A percentile compares a stretch with the other conserved stretches of the same genome.
phyloP scores from a whole-genome alignment of 2,888 invertebrate species.

The Monoplex corrugatus region DNA sequence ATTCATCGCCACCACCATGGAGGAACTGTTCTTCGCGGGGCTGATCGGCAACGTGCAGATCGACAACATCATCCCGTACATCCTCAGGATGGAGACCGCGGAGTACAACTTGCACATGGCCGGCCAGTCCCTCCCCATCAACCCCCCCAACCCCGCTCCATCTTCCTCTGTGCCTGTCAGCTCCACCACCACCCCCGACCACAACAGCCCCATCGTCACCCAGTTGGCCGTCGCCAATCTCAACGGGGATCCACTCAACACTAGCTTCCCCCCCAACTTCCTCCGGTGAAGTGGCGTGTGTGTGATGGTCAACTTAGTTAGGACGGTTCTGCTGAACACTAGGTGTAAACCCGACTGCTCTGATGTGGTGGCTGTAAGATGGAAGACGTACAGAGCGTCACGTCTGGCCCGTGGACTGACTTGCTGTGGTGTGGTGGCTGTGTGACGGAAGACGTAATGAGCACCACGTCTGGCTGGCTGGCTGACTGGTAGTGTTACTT shows the following conservation, averaged over 20 bases:
- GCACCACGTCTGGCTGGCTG: not conserved
- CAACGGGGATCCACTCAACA: conserved; percentile 37
- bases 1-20: conserved; percentile 90
- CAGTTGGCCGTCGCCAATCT: conserved; percentile 38
- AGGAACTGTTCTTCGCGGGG: conserved; percentile 96
- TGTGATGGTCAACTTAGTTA: not conserved
- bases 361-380: not conserved
- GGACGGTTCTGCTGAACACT: conserved; percentile 7
- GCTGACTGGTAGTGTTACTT: too few species aligned
- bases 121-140: conserved; percentile 60
- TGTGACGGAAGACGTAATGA: not conserved
- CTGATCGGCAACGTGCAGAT: conserved; percentile 96
- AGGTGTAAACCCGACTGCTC: not conserved
- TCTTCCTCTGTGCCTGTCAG: conserved; percentile 43
- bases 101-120: conserved; percentile 80
- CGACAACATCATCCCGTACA: conserved; percentile 95
- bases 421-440: not conserved
- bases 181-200: not conserved
- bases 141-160: conserved; percentile 44
- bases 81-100: conserved; percentile 86
- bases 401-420: not conserved
- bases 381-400: too few species aligned
- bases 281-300: not conserved
- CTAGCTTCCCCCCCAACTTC: not conserved
- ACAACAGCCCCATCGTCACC: conserved; percentile 12